phyloP scores from a whole-genome alignment of 92 coral and sea anemone species.

The Porites divaricata region DNA sequence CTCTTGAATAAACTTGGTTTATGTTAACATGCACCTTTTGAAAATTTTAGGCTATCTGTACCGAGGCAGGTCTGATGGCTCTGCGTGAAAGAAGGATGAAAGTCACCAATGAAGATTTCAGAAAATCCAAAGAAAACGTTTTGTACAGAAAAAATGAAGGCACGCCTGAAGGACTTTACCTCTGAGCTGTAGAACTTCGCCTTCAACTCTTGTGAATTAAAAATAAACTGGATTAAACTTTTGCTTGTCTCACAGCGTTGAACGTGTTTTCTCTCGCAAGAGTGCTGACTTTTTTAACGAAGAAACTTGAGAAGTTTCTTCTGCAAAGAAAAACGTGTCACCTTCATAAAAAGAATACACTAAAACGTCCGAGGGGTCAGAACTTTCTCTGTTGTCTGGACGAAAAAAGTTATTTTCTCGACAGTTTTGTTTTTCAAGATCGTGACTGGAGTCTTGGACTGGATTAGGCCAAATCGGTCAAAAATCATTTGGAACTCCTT shows the following conservation, averaged over 20 bases:
- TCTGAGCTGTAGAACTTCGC: conserved; percentile 12
- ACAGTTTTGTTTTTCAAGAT: too few species aligned
- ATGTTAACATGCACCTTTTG: neutral
- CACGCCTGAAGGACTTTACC: conserved; percentile 93
- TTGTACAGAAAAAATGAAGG: conserved; percentile 96
- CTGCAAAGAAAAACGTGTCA: too few species aligned
- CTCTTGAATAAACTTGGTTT: neutral
- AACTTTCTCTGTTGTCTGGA: too few species aligned
- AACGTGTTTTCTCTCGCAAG: neutral
- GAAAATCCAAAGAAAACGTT: conserved; percentile 91
- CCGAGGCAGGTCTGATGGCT: conserved; percentile 99
- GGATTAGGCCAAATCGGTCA: too few species aligned
- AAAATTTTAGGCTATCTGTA: conserved; percentile 84
- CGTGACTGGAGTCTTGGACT: too few species aligned
- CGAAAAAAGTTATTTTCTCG: too few species aligned
- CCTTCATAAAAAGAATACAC: too few species aligned
- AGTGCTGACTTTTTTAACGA: too few species aligned
- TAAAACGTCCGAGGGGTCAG: too few species aligned
- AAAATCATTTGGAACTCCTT: too few species aligned
- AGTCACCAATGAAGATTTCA: conserved; percentile 93
- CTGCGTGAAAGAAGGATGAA: conserved; percentile 95
- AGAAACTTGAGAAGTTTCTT: too few species aligned
- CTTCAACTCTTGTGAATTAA: neutral
- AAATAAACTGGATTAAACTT: neutral
- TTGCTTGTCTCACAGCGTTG: neutral